Conservation (phyloP, 2,888 invertebrate genomes). For the Proisotoma minuta region DNA sequence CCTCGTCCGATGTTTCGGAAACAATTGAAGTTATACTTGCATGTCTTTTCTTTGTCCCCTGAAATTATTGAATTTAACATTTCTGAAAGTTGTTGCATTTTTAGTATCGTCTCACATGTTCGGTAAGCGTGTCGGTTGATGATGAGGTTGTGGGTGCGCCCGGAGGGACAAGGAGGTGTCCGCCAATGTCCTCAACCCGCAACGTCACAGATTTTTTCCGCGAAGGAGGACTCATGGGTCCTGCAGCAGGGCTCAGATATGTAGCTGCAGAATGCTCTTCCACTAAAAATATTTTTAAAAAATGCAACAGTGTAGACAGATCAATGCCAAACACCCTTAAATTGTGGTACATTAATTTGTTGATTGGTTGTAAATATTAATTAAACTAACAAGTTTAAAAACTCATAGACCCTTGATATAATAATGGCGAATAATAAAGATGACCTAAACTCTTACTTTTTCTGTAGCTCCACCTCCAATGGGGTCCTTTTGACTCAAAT, state of each 20-base stretch:
- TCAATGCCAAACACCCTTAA: constrained; percentile 1
- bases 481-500: constrained; percentile 54
- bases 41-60: constrained; percentile 43
- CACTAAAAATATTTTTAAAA: constrained; percentile 37
- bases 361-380: not conserved
- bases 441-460: constrained; percentile 56
- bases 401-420: not conserved
- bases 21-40: constrained; percentile 45
- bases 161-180: constrained; percentile 45
- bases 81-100: not conserved
- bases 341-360: not conserved
- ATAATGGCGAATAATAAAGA: not conserved
- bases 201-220: constrained; percentile 47
- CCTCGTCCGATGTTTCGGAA: constrained; percentile 44
- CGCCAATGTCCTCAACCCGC: constrained; percentile 46
- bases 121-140: constrained; percentile 46
- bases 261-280: constrained; percentile 43
- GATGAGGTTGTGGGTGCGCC: constrained; percentile 39
- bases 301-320: constrained; percentile 24
- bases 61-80: not conserved
- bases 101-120: constrained; percentile 31
- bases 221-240: constrained; percentile 41
- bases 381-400: constrained; percentile 2
- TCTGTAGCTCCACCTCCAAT: constrained; percentile 63
- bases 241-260: constrained; percentile 39